Evolutionary conservation across 2,888 invertebrate genomes (phyloP), one percentile per base, ranked within the genome.

Genomic region (Ellobium chinense): DNA sequence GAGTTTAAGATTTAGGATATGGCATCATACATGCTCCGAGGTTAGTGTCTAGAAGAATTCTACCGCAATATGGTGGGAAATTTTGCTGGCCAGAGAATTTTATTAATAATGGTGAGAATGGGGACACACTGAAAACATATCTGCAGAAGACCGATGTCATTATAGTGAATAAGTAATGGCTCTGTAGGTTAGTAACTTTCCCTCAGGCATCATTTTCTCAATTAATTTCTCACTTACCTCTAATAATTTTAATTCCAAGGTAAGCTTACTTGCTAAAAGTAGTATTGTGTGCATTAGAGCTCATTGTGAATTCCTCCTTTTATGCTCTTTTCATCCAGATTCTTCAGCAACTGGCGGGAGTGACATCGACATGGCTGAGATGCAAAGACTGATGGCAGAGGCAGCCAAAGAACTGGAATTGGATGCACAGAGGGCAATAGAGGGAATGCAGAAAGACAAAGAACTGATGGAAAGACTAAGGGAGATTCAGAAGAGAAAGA

Each of bases 401-500:
- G 88, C 90, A 31, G 89, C 90, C 7, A 75, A 82, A 4, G 89
- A 91, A 56, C 69, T 90, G 83, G 89, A 91, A 72, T 56, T 87
- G n/a, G 92, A 91, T 80, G 91, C 91, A 0, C 80, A 87, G 78
- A 86, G 83, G 56, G 91, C 91, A 1, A 37, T 91, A 29, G 82
- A 84, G 21, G 91, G 88, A 63, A 82, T 91, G 27, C 81, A 89
- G 76, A 87, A 90, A 66, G 91, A 92, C 81, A 90, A 90, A 54
- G 89, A 91, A 56, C 86, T 91, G 14, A 89, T 89, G 89, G 88
- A 88, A 54, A 83, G 85, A 39, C 83, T 91, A 60, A 85, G 87
- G 37, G 84, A 89, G 70, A 82, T 90, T n/a, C 91, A 83, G 92
- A 95, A 83, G 90, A 95, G 82, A 76, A 87, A 81, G 65, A 87